Evolutionary conservation across 2,113 vertebrate genomes (phyloP).

Genomic region (Phrynosoma platyrhinos): DNA sequence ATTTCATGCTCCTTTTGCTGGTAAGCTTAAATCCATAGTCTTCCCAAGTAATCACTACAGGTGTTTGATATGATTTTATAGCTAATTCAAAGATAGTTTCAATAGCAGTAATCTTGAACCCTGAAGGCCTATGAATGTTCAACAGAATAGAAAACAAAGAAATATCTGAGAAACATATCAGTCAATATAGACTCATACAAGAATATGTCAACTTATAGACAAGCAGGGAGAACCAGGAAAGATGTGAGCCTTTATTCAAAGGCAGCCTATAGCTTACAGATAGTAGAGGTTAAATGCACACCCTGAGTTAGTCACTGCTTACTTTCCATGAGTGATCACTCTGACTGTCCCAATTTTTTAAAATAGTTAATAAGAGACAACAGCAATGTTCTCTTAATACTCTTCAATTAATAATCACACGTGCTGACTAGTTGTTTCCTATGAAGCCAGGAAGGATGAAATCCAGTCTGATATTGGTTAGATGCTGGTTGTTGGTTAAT

Average conservation of each 20-base stretch:
- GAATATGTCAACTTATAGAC: conserved; percentile 1
- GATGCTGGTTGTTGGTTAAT: conserved; percentile 35
- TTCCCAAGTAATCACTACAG: conserved; percentile 22
- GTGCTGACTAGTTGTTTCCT: conserved; percentile 43
- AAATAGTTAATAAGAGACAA: conserved; percentile 27
- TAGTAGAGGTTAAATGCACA: too few species aligned
- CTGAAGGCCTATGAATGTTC: conserved; percentile 8
- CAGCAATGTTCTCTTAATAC: conserved; percentile 38
- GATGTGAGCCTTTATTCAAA: conserved; percentile 30
- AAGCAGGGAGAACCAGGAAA: neutral
- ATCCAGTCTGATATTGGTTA: conserved; percentile 50
- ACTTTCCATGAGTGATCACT: too few species aligned
- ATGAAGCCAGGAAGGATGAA: conserved; percentile 41
- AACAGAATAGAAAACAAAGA: conserved; percentile 20
- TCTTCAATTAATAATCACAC: conserved; percentile 65
- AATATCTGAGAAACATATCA: conserved; percentile 39
- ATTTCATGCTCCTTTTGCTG: conserved; percentile 68
- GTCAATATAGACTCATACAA: neutral
- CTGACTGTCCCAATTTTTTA: too few species aligned
- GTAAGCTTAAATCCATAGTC: conserved; percentile 63
- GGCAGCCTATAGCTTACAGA: too few species aligned
- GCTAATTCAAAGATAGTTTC: conserved; percentile 41
- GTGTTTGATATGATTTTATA: conserved; percentile 47
- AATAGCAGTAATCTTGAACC: neutral
- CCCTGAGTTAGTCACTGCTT: too few species aligned